A percentile compares a stretch with the other conserved stretches of the same genome.
These are phyloP conservation scores for Silurus lanzhouensis DNA, from an alignment of 2,797 vertebrate species.

Conservation along the genomic window DNA sequence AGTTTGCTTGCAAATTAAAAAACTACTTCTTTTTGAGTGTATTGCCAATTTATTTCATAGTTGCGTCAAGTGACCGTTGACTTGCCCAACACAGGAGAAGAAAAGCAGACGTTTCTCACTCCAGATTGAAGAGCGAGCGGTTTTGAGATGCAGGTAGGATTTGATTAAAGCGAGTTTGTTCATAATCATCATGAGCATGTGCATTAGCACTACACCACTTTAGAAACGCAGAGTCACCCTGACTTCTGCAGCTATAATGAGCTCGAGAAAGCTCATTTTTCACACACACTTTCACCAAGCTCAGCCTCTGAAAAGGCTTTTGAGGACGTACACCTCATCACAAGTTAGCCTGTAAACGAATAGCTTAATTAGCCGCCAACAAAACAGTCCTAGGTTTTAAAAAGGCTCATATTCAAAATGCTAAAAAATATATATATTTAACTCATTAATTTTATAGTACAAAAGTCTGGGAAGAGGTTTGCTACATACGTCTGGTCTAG, in stretches of 20 bases:
- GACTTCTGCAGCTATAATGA: neutral
- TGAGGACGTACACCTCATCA: neutral
- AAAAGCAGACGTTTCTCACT: neutral
- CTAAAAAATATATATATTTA: neutral
- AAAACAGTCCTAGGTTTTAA: neutral
- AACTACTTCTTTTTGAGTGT: neutral
- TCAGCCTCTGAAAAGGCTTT: neutral
- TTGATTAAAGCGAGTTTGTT: no score
- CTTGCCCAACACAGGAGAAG: neutral
- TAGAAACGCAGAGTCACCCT: neutral
- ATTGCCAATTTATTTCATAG: neutral
- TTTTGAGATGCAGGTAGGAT: neutral
- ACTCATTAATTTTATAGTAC: neutral
- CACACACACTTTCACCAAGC: neutral
- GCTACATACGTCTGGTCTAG: neutral
- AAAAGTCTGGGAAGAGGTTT: neutral
- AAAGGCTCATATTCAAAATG: neutral
- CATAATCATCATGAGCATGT: neutral
- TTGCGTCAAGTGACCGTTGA: neutral
- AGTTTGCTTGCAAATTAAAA: neutral
- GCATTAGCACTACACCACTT: neutral
- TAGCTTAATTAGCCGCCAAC: neutral
- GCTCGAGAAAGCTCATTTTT: neutral
- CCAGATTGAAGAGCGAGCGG: neutral
- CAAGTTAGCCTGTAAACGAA: neutral